phyloP scores from a whole-genome alignment of 2,797 vertebrate species.

The Silurus aristotelis region DNA sequence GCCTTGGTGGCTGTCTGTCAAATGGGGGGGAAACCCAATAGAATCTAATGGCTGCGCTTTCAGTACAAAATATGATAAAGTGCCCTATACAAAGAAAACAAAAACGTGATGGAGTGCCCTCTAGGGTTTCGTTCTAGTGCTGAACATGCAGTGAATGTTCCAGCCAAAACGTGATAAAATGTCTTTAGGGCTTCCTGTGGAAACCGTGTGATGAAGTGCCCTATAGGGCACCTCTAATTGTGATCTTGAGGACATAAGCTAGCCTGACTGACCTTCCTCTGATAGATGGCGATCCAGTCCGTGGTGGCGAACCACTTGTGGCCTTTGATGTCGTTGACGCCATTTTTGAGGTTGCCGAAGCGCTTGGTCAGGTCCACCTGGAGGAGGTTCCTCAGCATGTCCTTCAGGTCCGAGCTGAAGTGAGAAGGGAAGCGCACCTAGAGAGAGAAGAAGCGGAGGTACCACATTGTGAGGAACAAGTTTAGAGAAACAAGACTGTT shows the following conservation, averaged over 20 bases:
- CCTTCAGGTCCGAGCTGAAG: conserved; percentile 98
- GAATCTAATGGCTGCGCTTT: too few species aligned
- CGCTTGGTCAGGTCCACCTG: conserved; percentile 99
- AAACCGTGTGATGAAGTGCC: too few species aligned
- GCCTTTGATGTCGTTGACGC: conserved; percentile 98
- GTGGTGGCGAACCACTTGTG: conserved; percentile 99
- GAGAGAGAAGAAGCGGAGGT: not conserved
- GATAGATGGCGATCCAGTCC: conserved; percentile 99
- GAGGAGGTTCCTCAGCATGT: conserved; percentile 95
- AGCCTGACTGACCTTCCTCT: conserved; percentile 85
- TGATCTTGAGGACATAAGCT: not conserved
- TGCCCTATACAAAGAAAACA: too few species aligned
- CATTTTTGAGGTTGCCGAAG: conserved; percentile 98
- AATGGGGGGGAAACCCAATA: too few species aligned
- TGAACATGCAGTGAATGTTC: too few species aligned
- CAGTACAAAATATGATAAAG: too few species aligned
- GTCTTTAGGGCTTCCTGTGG: too few species aligned
- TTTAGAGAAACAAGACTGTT: not conserved
- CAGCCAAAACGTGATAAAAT: too few species aligned
- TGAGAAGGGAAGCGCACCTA: conserved; percentile 98
- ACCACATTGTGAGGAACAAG: not conserved
- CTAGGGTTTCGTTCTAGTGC: not conserved
- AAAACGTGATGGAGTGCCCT: not conserved
- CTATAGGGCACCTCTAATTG: too few species aligned
- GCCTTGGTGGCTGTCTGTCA: not conserved